Conservation (phyloP, 92 coral and sea anemone genomes). For the Epizoanthus scotinus region DNA sequence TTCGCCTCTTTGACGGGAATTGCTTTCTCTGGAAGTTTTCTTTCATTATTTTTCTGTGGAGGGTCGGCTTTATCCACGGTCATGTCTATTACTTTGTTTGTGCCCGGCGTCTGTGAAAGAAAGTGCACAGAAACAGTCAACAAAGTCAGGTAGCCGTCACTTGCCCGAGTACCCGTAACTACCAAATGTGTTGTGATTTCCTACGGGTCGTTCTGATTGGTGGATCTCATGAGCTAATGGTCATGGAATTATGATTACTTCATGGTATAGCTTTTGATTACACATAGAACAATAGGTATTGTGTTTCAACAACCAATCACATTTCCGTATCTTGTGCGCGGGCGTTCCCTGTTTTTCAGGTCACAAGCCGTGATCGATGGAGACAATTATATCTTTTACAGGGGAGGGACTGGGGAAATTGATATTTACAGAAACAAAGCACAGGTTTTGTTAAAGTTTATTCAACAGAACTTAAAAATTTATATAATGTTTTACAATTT, state of each 20-base stretch:
- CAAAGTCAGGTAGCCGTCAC: slow-evolving; percentile 30
- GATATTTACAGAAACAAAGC: neutral
- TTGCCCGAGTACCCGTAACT: slow-evolving; percentile 13
- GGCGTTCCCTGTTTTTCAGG: slow-evolving; percentile 33
- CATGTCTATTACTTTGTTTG: slow-evolving; percentile 8
- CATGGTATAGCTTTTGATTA: slow-evolving; percentile 83
- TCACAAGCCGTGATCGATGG: slow-evolving; percentile 45
- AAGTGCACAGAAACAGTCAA: slow-evolving; percentile 24
- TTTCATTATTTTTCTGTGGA: slow-evolving; percentile 14
- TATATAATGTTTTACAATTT: neutral
- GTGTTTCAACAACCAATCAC: slow-evolving; percentile 60
- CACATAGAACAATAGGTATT: slow-evolving; percentile 66
- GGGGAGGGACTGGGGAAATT: slow-evolving; percentile 14
- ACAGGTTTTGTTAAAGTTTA: neutral
- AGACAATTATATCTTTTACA: neutral
- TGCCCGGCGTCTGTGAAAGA: slow-evolving; percentile 31
- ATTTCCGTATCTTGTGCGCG: slow-evolving; percentile 1
- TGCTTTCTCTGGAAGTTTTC: slow-evolving; percentile 24
- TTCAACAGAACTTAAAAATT: neutral
- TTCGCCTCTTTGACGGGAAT: slow-evolving; percentile 42
- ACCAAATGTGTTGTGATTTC: slow-evolving; percentile 51
- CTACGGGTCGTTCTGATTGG: slow-evolving; percentile 83
- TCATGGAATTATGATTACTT: slow-evolving; percentile 92
- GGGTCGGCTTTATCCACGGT: slow-evolving; percentile 17
- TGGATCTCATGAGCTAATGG: slow-evolving; percentile 82